A percentile compares a stretch with the other conserved stretches of the same genome.
Evolutionary conservation across 2,888 invertebrate genomes (phyloP).

Genomic region (Beris chalybata): DNA sequence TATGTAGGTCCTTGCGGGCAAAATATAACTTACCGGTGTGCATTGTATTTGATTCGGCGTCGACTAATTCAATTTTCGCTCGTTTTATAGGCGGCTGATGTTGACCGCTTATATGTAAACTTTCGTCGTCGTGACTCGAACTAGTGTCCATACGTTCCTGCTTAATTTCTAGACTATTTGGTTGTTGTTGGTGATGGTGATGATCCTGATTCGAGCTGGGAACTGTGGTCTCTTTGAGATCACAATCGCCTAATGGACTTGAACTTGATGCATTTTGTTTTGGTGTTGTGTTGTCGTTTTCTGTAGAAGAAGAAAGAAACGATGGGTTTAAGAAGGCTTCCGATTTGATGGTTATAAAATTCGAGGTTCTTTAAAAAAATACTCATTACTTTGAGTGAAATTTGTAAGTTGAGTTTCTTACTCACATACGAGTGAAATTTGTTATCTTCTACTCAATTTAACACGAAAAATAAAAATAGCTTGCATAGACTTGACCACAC

Average conservation of each 20-base stretch:
- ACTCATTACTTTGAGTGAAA: not conserved
- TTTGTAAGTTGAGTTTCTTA: not conserved
- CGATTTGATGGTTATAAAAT: no score
- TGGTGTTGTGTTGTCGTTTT: constrained; percentile 64
- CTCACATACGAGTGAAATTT: no score
- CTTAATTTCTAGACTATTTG: constrained; percentile 59
- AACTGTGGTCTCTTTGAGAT: constrained; percentile 59
- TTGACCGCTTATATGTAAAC: constrained; percentile 40
- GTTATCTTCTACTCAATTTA: no score
- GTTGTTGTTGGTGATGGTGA: constrained; percentile 53
- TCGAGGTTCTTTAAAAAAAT: not conserved
- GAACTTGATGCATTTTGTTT: constrained; percentile 60
- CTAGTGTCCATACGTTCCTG: constrained; percentile 67
- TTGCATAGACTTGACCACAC: no score
- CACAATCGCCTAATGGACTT: constrained; percentile 56
- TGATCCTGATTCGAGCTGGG: constrained; percentile 46
- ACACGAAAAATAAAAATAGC: no score
- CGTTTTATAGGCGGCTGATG: constrained; percentile 62
- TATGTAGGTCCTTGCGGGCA: no score
- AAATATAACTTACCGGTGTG: constrained; percentile 75
- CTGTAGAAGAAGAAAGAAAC: constrained; percentile 41
- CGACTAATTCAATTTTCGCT: constrained; percentile 77
- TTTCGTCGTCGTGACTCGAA: constrained; percentile 64
- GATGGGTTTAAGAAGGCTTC: no score
- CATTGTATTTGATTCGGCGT: constrained; percentile 88